Evolutionary conservation across 2,888 invertebrate genomes (phyloP), one percentile per base, ranked within the genome.

Genomic region (Epirrhoe tristata): DNA sequence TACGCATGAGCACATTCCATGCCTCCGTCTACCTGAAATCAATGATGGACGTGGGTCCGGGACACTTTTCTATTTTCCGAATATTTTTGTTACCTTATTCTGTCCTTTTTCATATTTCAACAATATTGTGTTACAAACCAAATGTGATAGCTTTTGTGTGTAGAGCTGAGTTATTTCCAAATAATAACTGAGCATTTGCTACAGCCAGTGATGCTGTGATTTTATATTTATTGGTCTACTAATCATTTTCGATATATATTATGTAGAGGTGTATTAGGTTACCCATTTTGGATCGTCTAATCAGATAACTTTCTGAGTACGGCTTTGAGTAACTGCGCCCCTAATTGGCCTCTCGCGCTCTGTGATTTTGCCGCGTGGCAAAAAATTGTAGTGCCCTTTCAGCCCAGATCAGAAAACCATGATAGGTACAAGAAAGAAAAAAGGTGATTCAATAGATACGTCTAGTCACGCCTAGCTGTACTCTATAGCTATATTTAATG

Each of bases 1-100:
- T 83, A 87, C 84, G 81, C 82, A 83, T 82, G 81, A 84, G 73
- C 74, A 78, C 77, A 78, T 78, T 70, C 73, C 69, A 58, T 66
- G 59, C 66, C 67, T 70, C 59, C 51, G 64, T 69, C 65, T 65
- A 72, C 67, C 70, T 75, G 72, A 69, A 73, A 75, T 73, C 74
- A 74, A 70, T 75, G 72, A 74, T 70, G 69, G 72, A 75, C 72
- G 68, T 69, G 67, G 71, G 72, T 70, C 60, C 58, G 71, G 68
- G 68, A 67, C 69, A 71, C 66, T 67, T 70, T 72, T 70, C 64
- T 69, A 71, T 71, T 70, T 68, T 64, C 34, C 67, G 59, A 66
- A 70, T 72, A 71, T 73, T 70, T 61, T 71, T 73, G 66, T 69
- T 73, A 72, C 69, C 64, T 67, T 70, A 73, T 71, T 48, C 64